Evolutionary conservation across 2,797 vertebrate genomes (phyloP), one percentile per base, ranked within the genome.

Genomic region (Crenichthys baileyi): DNA sequence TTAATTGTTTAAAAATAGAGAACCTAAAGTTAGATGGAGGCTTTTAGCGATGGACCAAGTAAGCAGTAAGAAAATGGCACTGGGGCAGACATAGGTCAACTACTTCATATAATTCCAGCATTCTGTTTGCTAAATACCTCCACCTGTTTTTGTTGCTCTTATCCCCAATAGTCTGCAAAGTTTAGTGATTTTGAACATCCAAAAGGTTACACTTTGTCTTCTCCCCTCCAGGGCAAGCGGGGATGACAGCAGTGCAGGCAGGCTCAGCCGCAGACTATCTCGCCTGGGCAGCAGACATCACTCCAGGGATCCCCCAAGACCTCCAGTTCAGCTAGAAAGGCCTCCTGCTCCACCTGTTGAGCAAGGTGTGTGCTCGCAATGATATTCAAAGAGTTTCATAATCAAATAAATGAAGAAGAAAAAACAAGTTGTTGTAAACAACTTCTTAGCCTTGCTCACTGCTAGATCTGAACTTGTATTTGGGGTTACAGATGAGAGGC

Each of bases 211-310:
- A 56, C 18, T 5, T 0, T 50, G 16, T 36, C 20, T 46, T 20
- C 7, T 65, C 26, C n/a, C 70, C 77, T 87, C 72, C 31, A 95
- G 95, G 67, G 94, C 90, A 29, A 90, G 77, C 31, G 93, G 92
- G 7, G 95, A 96, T 1, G 95, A 96, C 70, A 84, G 87, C 2
- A 80, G 86, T 0, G 50, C 87, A 0, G 89, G 94, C 22, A 93
- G 94, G 89, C 85, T 95, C 77, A 92, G 93, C 67, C 91, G 93
- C 4, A 92, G 90, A 51, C 85, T 96, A 71, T 95, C 96, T 11
- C 94, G 95, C 22, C 87, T 95, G 61, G 84, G 95, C 60, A 91
- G 91, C 88, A 91, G 94, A 51, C 85, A 94, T 61, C 92, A 93
- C 16, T 87, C 90, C 75, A 91, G 95, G 67, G 94, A 95, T 31